Evolutionary conservation across 2,113 vertebrate genomes (phyloP).

Genomic region (Hepsetus odoe): DNA sequence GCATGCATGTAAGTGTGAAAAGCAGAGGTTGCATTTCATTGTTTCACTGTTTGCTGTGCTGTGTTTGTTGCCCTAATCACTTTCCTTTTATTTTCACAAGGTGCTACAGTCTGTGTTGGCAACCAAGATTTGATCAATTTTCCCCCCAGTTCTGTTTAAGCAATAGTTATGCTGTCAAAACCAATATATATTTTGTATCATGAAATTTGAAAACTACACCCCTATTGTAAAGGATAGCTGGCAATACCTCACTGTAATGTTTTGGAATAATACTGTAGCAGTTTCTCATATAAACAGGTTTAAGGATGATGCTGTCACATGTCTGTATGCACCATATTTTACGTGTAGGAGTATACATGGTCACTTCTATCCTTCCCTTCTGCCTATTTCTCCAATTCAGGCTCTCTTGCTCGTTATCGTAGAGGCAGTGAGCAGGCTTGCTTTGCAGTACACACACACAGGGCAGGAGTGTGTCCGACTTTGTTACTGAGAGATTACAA

Average conservation of each 20-base stretch:
- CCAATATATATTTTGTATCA: too few relatives aligned
- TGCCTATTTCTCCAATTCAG: neutral
- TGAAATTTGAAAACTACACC: too few relatives aligned
- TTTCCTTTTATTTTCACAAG: too few relatives aligned
- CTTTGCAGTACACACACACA: conserved; percentile 19
- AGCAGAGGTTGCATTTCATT: too few relatives aligned
- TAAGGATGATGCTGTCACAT: neutral
- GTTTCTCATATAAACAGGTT: neutral
- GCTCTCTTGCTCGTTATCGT: conserved; percentile 11
- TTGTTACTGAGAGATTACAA: conserved; percentile 26
- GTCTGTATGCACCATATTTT: neutral
- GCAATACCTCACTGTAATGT: neutral
- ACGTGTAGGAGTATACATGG: neutral
- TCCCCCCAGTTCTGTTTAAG: too few relatives aligned
- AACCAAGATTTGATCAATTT: too few relatives aligned
- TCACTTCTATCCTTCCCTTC: neutral
- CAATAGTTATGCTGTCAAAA: too few relatives aligned
- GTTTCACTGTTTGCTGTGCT: too few relatives aligned
- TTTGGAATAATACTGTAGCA: neutral
- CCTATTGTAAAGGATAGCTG: neutral
- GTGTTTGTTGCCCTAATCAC: too few relatives aligned
- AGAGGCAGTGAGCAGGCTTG: conserved; percentile 15
- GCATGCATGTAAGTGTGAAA: too few relatives aligned
- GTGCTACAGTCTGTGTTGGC: too few relatives aligned
- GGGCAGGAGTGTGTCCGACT: neutral